Evolutionary conservation across 1,140 invertebrate species (phyloP), one percentile per base, ranked within the genome.

Genomic region (Sycophila sp.): DNA sequence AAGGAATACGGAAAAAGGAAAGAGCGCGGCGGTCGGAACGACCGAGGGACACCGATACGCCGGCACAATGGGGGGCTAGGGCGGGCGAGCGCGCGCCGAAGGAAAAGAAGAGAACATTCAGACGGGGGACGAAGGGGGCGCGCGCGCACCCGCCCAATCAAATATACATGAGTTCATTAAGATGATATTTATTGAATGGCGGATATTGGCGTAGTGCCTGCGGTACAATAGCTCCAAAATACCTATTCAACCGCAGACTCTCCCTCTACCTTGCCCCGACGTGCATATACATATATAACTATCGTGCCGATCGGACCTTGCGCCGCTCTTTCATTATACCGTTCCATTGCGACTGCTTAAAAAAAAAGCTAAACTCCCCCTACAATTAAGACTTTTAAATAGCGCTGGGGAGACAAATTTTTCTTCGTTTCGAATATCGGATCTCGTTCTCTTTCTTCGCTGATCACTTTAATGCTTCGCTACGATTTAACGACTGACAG

Each of bases 81-180:
- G 24, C n/a, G 10, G 19, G 15, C 19, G 15, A 53, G 26, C 10
- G 17, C 11, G 8, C 7, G 19, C 38, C 45, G 17, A 36, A 70
- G 19, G 40, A 64, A 58, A 49, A 58, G 60, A 63, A 49, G 40
- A 53, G 66, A 60, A 34, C 32, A 36, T 38, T 22, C 40, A 65
- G 36, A 62, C 22, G 45, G 66, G 32, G 56, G 26, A 73, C 24
- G 47, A 56, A 65, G 71, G 69, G 69, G 45, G 63, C 66, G 72
- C 59, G 65, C 56, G 67, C 67, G 68, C 24, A n/a, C n/a, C 71
- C 69, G 72, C 71, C 76, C 78, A 79, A 79, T 79, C 78, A 79
- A 79, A 79, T 79, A 79, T 79, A 79, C 78, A 79, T 79, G 78
- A 79, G 78, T 79, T 79, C 78, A 79, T 79, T 79, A 79, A 78